Evolutionary conservation across 92 coral and sea anemone genomes (phyloP).

Genomic region (Umimayanthus chanpuru): DNA sequence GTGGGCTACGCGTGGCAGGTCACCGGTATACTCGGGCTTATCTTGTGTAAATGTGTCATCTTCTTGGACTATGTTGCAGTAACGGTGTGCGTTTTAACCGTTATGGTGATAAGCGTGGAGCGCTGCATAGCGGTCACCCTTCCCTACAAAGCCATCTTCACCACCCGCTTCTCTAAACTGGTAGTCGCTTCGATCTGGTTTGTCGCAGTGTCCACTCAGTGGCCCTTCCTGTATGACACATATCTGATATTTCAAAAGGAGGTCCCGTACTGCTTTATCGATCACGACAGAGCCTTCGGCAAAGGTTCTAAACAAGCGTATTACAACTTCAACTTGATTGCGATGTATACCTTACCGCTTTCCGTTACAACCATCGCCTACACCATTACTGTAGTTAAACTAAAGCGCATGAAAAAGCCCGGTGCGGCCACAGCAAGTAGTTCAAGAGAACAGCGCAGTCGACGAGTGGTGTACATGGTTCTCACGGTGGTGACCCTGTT

Average conservation of each 20-base stretch:
- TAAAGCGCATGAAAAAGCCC: constrained; percentile 44
- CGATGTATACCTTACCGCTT: constrained; percentile 60
- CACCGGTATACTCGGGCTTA: constrained; percentile 32
- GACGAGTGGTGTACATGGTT: constrained; percentile 65
- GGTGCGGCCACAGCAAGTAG: neutral
- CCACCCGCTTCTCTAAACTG: constrained; percentile 39
- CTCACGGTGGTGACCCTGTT: constrained; percentile 59
- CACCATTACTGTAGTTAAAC: constrained; percentile 49
- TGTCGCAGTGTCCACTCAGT: constrained; percentile 44
- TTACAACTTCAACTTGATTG: constrained; percentile 50
- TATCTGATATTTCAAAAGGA: constrained; percentile 3
- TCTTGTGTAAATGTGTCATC: constrained; percentile 53
- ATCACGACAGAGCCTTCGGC: constrained; percentile 46
- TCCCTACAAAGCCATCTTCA: constrained; percentile 48
- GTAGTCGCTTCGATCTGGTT: constrained; percentile 52
- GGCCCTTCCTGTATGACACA: constrained; percentile 56
- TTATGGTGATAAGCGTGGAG: constrained; percentile 69
- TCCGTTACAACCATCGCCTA: constrained; percentile 50
- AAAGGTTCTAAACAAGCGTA: constrained; percentile 52
- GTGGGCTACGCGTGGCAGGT: constrained; percentile 67
- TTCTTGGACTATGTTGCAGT: constrained; percentile 54
- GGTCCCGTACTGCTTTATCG: constrained; percentile 38
- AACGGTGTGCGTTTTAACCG: constrained; percentile 58
- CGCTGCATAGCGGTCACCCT: constrained; percentile 66
- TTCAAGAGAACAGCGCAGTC: constrained; percentile 42